Conservation (phyloP, 2,888 invertebrate genomes). For the Epinotia bilunana region DNA sequence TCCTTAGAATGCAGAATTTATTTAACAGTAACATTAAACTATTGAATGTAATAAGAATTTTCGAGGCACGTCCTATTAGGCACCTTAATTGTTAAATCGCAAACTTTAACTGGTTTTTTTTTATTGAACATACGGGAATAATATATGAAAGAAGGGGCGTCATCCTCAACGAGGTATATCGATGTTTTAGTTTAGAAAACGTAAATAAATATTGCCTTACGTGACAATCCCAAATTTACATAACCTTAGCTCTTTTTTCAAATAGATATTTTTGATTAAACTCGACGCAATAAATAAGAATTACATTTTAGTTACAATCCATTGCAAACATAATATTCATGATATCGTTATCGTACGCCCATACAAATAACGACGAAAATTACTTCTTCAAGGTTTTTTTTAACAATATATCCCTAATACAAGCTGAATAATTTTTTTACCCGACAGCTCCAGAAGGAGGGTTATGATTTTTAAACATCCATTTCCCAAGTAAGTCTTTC, state of each 20-base stretch:
- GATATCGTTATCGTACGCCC: background rate
- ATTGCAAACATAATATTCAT: no score
- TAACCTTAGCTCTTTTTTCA: no score
- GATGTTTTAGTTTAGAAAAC: no score
- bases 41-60: background rate
- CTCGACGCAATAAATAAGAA: background rate
- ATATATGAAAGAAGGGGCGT: background rate
- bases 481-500: background rate
- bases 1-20: slow-evolving; percentile 4
- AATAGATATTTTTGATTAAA: background rate
- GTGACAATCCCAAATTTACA: no score
- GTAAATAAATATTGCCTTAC: background rate
- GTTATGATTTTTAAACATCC: background rate
- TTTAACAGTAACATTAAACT: slow-evolving; percentile 17
- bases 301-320: background rate
- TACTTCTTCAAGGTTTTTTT: background rate
- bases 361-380: background rate
- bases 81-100: slow-evolving; percentile 16
- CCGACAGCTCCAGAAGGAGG: no score
- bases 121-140: no score
- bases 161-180: background rate
- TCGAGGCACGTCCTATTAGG: slow-evolving; percentile 31
- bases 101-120: no score
- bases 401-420: background rate
- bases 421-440: background rate